Evolutionary conservation across 1,140 invertebrate species (phyloP), one percentile per base, ranked within the genome.

Genomic region (Anadara kagoshimensis): DNA sequence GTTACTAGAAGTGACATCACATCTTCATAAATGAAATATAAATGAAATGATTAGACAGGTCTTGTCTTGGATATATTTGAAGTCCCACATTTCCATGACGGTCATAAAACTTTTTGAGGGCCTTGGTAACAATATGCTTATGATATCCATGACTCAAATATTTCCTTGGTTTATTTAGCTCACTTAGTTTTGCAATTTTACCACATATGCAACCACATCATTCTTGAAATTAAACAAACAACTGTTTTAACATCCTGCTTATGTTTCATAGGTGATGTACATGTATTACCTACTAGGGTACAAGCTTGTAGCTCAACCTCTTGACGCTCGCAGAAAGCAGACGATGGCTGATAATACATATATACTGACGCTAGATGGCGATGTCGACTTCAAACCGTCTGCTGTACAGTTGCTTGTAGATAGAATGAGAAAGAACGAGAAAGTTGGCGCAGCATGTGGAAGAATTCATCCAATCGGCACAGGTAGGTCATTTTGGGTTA

Each of bases 301-400:
- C 36, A 78, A 81, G n/a, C 77, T 86, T n/a, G 77, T 86, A 41
- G 79, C 76, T 16, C 79, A 83, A 58, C 78, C 78, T 41, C 69
- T 82, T 0, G 82, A 84, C 57, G 97, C 99, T 85, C 96, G 58
- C 97, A 97, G 88, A 96, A 99, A 93, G 93, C 98, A 81, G 94
- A 95, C 62, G 95, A 98, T 88, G 64, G 91, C 92, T 16, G 89
- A 91, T 66, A 92, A 93, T 76, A 92, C 92, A 0, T 92, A 85
- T 71, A 80, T 92, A 7, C 83, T 92, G 7, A 90, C 92, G 5
- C 85, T 92, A 49, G 92, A 92, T 76, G 92, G 92, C 29, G 92
- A 92, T 77, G 91, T 92, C 11, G 92, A 92, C 74, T 92, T 92
- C 75, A 88, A 91, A 75, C 92, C 92, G 1, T 85, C 89, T 18